These are phyloP conservation scores for Peromyscus melanophrys DNA, from an alignment of 2,797 vertebrate genomes.

Conservation along the genomic window DNA sequence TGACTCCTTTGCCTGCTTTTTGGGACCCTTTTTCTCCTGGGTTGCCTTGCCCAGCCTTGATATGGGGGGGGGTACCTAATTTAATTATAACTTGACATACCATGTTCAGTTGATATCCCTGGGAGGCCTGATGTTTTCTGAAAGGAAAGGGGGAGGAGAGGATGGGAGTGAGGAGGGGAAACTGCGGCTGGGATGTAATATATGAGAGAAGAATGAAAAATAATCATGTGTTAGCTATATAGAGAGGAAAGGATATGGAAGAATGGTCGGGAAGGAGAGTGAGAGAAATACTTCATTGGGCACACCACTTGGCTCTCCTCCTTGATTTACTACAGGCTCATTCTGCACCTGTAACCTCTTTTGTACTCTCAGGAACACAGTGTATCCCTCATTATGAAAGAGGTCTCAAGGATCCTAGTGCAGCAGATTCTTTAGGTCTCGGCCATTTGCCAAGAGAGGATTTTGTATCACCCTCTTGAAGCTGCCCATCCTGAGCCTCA, in stretches of 20 bases:
- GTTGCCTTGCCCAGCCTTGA: too few species aligned
- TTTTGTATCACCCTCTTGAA: conserved; percentile 96
- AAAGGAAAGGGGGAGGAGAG: too few species aligned
- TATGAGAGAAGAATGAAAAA: too few species aligned
- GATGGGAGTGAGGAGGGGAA: too few species aligned
- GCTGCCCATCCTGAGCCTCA: conserved; percentile 94
- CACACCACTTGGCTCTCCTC: conserved; percentile 88
- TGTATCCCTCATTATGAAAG: conserved; percentile 94
- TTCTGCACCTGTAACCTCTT: conserved; percentile 92
- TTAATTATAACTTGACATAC: too few species aligned
- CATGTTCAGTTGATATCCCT: too few species aligned
- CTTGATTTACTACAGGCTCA: conserved; percentile 86
- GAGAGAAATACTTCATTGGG: conserved; percentile 69
- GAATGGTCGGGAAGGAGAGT: conserved; percentile 46
- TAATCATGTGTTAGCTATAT: conserved; percentile 83
- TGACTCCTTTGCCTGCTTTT: too few species aligned
- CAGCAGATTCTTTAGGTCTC: conserved; percentile 91
- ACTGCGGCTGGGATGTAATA: too few species aligned
- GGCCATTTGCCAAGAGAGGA: conserved; percentile 93
- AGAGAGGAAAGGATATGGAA: conserved; percentile 56
- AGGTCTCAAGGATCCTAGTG: conserved; percentile 94
- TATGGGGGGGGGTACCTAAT: neutral
- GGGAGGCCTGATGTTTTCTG: too few species aligned
- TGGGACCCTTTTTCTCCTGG: too few species aligned
- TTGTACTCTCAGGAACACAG: conserved; percentile 93